Evolutionary conservation across 2,113 vertebrate genomes (phyloP).

Genomic region (Brevimyrus niger): DNA sequence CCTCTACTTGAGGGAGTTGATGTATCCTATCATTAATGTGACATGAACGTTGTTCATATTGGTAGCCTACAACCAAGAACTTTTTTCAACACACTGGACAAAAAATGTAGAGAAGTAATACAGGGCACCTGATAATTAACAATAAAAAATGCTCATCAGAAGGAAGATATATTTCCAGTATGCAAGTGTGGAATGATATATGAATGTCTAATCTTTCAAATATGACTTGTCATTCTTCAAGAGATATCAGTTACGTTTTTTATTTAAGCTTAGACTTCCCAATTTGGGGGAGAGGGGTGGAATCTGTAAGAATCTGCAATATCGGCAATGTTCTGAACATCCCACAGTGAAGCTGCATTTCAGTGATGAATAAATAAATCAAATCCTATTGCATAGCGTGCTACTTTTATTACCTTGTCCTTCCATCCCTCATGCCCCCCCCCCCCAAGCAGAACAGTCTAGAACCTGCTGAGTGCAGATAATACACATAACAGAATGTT

Average conservation of each 20-base stretch:
- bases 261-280: background rate
- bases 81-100: background rate
- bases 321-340: background rate
- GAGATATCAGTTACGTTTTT: background rate
- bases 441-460: background rate
- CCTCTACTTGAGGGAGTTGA: too few species aligned
- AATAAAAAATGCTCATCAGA: background rate
- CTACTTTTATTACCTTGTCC: background rate
- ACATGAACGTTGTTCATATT: background rate
- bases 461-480: background rate
- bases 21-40: too few species aligned
- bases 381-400: background rate
- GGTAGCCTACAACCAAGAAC: background rate
- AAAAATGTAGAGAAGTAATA: background rate
- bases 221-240: background rate
- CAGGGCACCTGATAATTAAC: background rate
- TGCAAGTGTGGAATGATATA: background rate
- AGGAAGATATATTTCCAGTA: background rate
- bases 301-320: background rate
- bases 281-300: background rate
- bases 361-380: background rate
- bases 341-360: background rate
- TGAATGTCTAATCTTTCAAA: background rate
- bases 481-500: background rate
- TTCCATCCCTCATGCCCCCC: background rate